Percentiles rank a stretch among this genome's conserved stretches.
Evolutionary conservation across 2,797 vertebrate genomes (phyloP).

Genomic region (Pseudochirops corinnae): DNA sequence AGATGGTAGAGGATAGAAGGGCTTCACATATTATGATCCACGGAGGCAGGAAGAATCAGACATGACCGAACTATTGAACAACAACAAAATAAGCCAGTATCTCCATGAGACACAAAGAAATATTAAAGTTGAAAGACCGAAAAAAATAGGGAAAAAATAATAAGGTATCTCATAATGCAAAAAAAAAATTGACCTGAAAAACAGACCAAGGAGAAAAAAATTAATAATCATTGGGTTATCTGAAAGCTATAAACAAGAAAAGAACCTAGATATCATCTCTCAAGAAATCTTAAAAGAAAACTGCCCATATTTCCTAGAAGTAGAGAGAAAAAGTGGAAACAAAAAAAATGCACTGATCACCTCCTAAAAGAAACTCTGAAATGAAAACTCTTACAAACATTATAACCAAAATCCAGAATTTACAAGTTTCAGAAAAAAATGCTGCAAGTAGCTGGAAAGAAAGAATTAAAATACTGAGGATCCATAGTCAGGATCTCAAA

Average conservation of each 20-base stretch:
- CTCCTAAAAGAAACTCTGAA: background rate
- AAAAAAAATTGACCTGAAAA: background rate
- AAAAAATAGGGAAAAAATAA: background rate
- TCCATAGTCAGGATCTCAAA: background rate
- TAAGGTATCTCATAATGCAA: background rate
- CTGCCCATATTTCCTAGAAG: background rate
- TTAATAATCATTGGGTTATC: background rate
- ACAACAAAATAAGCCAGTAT: background rate
- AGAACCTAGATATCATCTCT: background rate
- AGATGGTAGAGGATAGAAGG: background rate
- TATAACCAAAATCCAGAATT: background rate
- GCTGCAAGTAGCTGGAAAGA: background rate
- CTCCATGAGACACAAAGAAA: background rate
- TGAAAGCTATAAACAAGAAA: background rate
- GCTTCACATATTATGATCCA: background rate
- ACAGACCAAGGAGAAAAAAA: background rate
- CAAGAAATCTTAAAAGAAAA: background rate
- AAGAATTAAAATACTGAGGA: background rate
- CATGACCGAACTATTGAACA: background rate
- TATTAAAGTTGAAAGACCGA: background rate
- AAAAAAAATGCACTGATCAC: background rate
- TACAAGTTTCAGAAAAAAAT: background rate
- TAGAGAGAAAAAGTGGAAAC: background rate
- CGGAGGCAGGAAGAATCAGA: background rate
- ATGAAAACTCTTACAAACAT: background rate